These are phyloP conservation scores for Macrosteles quadrilineatus DNA, from an alignment of 1,140 invertebrate genomes.

Conservation along the genomic window DNA sequence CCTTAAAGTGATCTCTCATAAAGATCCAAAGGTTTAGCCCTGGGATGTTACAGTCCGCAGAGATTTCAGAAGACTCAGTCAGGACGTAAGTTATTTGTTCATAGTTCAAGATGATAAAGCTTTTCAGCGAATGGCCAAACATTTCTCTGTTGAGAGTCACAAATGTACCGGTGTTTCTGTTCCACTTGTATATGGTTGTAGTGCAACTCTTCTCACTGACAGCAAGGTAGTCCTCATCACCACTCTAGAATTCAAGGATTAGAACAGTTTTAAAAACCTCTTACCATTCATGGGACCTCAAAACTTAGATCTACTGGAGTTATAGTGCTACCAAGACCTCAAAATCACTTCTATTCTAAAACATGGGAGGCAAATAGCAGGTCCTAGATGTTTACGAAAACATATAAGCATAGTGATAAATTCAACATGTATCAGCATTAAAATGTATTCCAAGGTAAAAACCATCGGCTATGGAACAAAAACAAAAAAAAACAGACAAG, in stretches of 20 bases:
- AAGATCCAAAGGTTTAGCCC: not conserved
- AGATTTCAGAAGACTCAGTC: not conserved
- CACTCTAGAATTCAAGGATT: conserved; percentile 3
- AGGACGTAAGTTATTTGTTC: not conserved
- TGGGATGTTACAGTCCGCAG: not conserved
- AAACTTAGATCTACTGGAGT: too few relatives aligned
- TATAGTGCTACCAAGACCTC: too few relatives aligned
- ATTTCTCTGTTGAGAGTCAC: not conserved
- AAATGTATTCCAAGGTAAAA: too few relatives aligned
- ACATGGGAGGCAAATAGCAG: too few relatives aligned
- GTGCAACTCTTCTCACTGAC: not conserved
- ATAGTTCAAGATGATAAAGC: not conserved
- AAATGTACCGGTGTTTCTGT: not conserved
- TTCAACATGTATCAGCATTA: too few relatives aligned
- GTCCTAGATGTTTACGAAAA: too few relatives aligned
- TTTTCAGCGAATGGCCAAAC: not conserved
- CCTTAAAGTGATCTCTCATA: not conserved
- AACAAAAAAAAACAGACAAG: too few relatives aligned
- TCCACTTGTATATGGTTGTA: conserved; percentile 5
- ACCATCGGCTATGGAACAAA: too few relatives aligned
- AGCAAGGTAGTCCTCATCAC: not conserved
- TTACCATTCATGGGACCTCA: too few relatives aligned
- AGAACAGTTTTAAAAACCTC: too few relatives aligned
- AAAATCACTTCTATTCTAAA: too few relatives aligned
- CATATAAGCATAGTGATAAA: too few relatives aligned